Conservation (phyloP, 2,888 invertebrate genomes). For the Cryptops parisi region DNA sequence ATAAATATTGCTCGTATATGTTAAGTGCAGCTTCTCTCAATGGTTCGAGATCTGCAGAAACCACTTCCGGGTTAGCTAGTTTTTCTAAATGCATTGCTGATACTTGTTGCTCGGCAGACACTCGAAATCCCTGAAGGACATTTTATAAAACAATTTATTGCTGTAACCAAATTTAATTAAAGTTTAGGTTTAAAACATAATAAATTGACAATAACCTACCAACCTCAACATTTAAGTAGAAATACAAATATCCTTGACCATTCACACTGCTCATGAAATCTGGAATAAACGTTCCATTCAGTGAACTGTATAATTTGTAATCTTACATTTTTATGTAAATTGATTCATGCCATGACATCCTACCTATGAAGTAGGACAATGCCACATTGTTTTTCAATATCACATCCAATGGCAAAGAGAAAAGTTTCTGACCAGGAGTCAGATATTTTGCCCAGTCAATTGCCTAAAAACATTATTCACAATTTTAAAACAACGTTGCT, state of each 20-base stretch:
- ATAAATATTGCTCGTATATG: conserved; percentile 61
- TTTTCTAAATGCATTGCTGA: conserved; percentile 22
- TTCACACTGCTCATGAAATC: conserved; percentile 55
- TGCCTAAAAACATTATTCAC: conserved; percentile 16
- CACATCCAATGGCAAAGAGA: conserved; percentile 51
- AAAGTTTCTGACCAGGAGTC: conserved; percentile 28
- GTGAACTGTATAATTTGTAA: not conserved
- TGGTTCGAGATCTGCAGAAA: conserved; percentile 28
- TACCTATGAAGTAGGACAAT: conserved; percentile 54
- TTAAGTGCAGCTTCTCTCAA: conserved; percentile 50
- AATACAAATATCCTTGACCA: conserved; percentile 55
- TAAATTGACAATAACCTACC: not conserved
- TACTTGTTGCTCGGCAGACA: conserved; percentile 38
- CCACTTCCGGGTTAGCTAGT: conserved; percentile 13
- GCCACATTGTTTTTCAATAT: conserved; percentile 62
- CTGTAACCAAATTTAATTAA: not conserved
- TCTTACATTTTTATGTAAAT: not conserved
- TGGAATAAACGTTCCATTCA: conserved; percentile 17
- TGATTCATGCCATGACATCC: conserved; percentile 13
- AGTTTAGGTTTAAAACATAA: not conserved
- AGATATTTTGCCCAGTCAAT: conserved; percentile 24
- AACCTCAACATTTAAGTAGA: conserved; percentile 64
- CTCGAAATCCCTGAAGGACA: conserved; percentile 31
- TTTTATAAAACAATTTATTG: not conserved
- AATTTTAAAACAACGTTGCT: no score